phyloP scores from a whole-genome alignment of 2,797 vertebrate species.

The Melanotaenia nigrans region DNA sequence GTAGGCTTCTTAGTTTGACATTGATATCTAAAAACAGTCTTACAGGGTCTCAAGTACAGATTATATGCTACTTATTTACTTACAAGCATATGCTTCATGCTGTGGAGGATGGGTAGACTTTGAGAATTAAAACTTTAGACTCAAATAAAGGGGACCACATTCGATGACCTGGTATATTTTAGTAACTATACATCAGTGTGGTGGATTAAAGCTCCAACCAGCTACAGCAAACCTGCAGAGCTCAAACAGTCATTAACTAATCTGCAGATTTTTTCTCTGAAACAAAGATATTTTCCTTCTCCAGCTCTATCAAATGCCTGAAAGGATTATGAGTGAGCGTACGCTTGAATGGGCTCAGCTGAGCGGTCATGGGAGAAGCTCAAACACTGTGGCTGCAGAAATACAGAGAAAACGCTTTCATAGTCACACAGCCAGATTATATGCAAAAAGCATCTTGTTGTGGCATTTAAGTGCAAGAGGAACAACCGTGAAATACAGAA shows the following conservation, averaged over 20 bases:
- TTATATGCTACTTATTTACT: not conserved
- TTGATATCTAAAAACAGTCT: not conserved
- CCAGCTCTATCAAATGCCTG: constrained; percentile 56
- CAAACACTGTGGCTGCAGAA: constrained; percentile 12
- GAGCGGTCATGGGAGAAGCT: constrained; percentile 65
- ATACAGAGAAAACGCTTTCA: constrained; percentile 23
- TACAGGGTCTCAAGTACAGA: not conserved
- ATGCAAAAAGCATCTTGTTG: not conserved
- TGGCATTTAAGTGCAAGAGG: not conserved
- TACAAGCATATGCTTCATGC: not conserved
- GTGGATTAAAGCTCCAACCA: not conserved
- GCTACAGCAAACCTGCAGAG: constrained; percentile 18
- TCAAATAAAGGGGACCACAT: too few relatives aligned
- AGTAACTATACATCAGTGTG: not conserved
- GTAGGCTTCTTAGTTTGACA: rapidly evolving
- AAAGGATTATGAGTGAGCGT: constrained; percentile 67
- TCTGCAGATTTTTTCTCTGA: constrained; percentile 19
- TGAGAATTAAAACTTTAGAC: too few relatives aligned
- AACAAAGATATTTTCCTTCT: constrained; percentile 46
- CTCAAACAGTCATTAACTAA: constrained; percentile 42
- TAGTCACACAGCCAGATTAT: not conserved
- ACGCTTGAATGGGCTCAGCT: constrained; percentile 54
- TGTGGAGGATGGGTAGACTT: not conserved
- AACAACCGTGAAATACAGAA: not conserved
- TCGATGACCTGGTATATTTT: not conserved